phyloP scores from a whole-genome alignment of 2,888 invertebrate genomes.

The Drosophila robusta region DNA sequence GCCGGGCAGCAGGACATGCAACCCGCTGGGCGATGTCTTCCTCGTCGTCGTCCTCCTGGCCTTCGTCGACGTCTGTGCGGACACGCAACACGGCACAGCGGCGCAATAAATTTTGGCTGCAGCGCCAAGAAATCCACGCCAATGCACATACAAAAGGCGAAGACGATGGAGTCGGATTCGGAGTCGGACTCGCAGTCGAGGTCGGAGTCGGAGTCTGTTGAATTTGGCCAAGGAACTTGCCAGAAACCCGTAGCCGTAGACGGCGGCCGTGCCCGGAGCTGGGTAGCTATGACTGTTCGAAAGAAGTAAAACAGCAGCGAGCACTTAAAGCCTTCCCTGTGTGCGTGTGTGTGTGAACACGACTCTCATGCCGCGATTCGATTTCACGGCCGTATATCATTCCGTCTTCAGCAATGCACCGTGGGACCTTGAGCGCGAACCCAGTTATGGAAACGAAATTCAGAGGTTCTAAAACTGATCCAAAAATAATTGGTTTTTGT shows the following conservation, averaged over 20 bases:
- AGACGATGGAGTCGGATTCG: conserved; percentile 9
- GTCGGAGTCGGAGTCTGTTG: conserved; percentile 53
- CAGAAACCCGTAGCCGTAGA: conserved; percentile 39
- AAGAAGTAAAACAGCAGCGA: conserved; percentile 37
- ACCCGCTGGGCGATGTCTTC: conserved; percentile 69
- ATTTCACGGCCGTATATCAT: conserved; percentile 81
- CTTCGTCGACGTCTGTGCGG: conserved; percentile 26
- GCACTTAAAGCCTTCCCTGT: conserved; percentile 73
- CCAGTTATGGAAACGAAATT: not conserved
- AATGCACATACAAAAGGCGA: conserved; percentile 42
- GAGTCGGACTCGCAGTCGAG: not conserved
- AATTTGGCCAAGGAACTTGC: conserved; percentile 60
- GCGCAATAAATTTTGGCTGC: conserved; percentile 70
- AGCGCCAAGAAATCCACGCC: conserved; percentile 65
- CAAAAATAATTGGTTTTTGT: too few species aligned
- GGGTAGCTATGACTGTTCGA: conserved; percentile 3
- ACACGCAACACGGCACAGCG: conserved; percentile 57
- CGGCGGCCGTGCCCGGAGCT: conserved; percentile 7
- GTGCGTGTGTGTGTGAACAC: conserved; percentile 6
- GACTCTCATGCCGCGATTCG: conserved; percentile 59
- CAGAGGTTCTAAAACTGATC: too few species aligned
- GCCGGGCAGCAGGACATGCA: conserved; percentile 63
- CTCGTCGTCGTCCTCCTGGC: conserved; percentile 17
- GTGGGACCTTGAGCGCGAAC: not conserved
- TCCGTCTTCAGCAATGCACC: conserved; percentile 42